Conservation (phyloP, 2,888 invertebrate species). For the Lycophotia porphyrea region DNA sequence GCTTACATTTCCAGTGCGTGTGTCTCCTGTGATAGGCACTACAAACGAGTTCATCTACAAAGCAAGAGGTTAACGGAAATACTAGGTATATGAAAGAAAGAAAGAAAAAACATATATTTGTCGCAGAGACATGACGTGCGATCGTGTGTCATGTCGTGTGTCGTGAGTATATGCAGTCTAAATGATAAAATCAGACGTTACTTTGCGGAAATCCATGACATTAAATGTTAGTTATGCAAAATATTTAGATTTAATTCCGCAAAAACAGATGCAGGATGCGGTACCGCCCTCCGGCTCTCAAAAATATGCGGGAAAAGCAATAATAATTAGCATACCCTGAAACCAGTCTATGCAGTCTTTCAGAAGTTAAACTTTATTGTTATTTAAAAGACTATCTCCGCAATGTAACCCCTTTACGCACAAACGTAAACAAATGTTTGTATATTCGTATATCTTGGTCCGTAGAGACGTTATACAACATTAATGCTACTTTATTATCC, state of each 20-base stretch:
- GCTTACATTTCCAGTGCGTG: background rate
- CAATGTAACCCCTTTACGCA: background rate
- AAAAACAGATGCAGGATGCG: too few species aligned
- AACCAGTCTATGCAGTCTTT: background rate
- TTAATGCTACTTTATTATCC: slow-evolving; percentile 45
- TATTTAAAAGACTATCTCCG: background rate
- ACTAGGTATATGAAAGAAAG: too few species aligned
- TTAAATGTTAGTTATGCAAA: too few species aligned
- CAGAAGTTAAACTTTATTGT: background rate
- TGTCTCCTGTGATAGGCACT: background rate
- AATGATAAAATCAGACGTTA: too few species aligned
- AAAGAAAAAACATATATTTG: too few species aligned
- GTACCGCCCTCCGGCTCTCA: too few species aligned
- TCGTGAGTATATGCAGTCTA: background rate
- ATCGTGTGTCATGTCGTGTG: too few species aligned
- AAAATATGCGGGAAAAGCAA: too few species aligned
- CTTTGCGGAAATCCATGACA: too few species aligned
- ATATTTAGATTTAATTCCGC: too few species aligned
- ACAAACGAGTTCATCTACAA: background rate
- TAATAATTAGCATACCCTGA: too few species aligned
- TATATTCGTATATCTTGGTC: background rate
- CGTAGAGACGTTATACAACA: slow-evolving; percentile 21
- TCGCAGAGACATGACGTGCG: too few species aligned
- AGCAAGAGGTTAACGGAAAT: background rate
- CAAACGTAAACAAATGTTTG: slow-evolving; percentile 12